Base-by-base conservation (phyloP, 2,797 vertebrate genomes). In the Falco biarmicus region DNA sequence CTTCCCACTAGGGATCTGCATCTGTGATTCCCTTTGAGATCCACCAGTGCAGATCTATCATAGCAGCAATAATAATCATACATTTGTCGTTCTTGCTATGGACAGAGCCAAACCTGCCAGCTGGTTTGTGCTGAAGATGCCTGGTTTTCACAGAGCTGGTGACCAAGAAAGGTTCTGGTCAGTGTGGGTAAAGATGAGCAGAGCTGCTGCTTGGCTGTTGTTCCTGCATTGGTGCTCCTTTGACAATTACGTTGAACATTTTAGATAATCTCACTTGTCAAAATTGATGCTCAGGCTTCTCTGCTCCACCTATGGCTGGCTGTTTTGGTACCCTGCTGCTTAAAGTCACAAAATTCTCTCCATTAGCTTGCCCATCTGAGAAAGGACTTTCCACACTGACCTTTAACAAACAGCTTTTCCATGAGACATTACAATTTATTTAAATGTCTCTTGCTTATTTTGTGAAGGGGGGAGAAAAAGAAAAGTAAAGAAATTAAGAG, bases 401-500 rank as follows among this genome's bases (percentile, higher is more conserved):
- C 54, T 93, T 63, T 65, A 47, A 24, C 29, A 63, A 75, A 63
- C 5, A 84, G 24, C 24, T 65, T 48, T 70, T 79, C 51, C 60
- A n/a, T 13, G 75, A 90, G 18, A 37, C 18, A 10, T 14, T 43
- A 18, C 20, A 8, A 51, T 63, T 32, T 11, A 28, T 60, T 89
- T 25, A 47, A 89, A 56, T 60, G 10, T 26, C 73, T 54, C 10
- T n/a, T 0, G 0, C 19, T 39, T 59, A 16, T 76, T 81, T 71
- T n/a, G 14, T 4, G n/a, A n/a, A 6, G 12, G 5, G 28, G 24
- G 7, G 26, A n/a, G 50, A 11, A 32, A n/a, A 43, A 15, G 8
- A 13, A 8, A 19, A 3, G 1, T 2, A 32, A 29, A 70, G 45
- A 45, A 14, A 2, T 0, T 3, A 65, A 56, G 54, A 54, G 3